These are phyloP conservation scores for Polylopha cassiicola DNA, from an alignment of 2,888 invertebrate genomes.

Conservation along the genomic window DNA sequence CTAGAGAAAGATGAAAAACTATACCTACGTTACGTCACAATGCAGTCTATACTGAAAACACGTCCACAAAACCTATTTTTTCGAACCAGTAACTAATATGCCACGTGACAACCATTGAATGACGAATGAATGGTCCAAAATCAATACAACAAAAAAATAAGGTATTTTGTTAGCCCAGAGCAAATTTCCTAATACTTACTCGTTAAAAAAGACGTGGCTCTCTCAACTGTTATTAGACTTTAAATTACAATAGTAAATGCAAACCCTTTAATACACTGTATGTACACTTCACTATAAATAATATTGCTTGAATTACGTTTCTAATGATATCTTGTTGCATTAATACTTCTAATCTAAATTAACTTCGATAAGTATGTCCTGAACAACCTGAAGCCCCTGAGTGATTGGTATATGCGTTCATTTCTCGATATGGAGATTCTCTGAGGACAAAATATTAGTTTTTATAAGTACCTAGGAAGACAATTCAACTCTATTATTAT, in stretches of 20 bases:
- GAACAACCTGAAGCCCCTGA: slow-evolving; percentile 71
- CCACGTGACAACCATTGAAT: too few relatives aligned
- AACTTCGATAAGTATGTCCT: slow-evolving; percentile 65
- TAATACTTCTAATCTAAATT: slow-evolving; percentile 39
- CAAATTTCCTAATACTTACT: too few relatives aligned
- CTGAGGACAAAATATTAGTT: slow-evolving; percentile 41
- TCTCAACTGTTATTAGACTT: too few relatives aligned
- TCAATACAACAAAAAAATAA: too few relatives aligned
- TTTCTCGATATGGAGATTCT: slow-evolving; percentile 65
- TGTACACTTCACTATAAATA: slow-evolving; percentile 58
- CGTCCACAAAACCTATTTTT: slow-evolving; percentile 53
- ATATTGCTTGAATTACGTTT: slow-evolving; percentile 69
- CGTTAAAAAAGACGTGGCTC: too few relatives aligned
- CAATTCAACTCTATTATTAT: too few relatives aligned
- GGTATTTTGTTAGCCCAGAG: too few relatives aligned
- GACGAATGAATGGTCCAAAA: too few relatives aligned
- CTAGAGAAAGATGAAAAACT: slow-evolving; percentile 69
- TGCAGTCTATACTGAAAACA: slow-evolving; percentile 66
- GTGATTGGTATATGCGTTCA: slow-evolving; percentile 61
- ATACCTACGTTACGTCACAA: slow-evolving; percentile 52
- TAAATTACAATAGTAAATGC: slow-evolving; percentile 37
- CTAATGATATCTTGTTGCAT: slow-evolving; percentile 61
- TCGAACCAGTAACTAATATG: slow-evolving; percentile 39
- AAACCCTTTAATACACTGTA: slow-evolving; percentile 53
- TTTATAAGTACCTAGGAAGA: background rate